Evolutionary conservation across 2,888 invertebrate species (phyloP).

Genomic region (Parnassius smintheus): DNA sequence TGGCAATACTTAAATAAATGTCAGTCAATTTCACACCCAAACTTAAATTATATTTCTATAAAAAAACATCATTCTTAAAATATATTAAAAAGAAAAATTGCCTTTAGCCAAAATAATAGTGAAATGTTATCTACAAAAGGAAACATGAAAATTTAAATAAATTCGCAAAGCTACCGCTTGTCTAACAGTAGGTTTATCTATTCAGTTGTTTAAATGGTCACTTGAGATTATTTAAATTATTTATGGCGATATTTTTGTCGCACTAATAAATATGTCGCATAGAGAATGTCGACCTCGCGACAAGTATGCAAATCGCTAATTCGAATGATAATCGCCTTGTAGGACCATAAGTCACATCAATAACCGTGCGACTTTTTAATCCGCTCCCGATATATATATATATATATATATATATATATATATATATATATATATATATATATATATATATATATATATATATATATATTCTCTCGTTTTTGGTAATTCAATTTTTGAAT

Average conservation of each 20-base stretch:
- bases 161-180: constrained; percentile 9
- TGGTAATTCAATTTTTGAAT: no score
- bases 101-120: neutral
- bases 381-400: constrained; percentile 22
- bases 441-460: no score
- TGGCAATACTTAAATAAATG: no score
- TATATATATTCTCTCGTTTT: no score
- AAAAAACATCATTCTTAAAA: no score
- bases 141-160: constrained; percentile 5
- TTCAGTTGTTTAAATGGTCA: constrained; percentile 31
- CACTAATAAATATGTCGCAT: constrained; percentile 46
- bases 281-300: constrained; percentile 42
- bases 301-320: constrained; percentile 46
- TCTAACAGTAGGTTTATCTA: constrained; percentile 6
- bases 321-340: constrained; percentile 48
- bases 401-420: no score
- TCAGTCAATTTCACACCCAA: no score
- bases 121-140: neutral
- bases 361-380: constrained; percentile 30
- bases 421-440: no score
- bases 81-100: no score
- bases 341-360: constrained; percentile 44
- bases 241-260: constrained; percentile 50
- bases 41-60: no score
- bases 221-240: constrained; percentile 54